Conservation (phyloP, 2,888 invertebrate species). For the Uloborus plumipes region DNA sequence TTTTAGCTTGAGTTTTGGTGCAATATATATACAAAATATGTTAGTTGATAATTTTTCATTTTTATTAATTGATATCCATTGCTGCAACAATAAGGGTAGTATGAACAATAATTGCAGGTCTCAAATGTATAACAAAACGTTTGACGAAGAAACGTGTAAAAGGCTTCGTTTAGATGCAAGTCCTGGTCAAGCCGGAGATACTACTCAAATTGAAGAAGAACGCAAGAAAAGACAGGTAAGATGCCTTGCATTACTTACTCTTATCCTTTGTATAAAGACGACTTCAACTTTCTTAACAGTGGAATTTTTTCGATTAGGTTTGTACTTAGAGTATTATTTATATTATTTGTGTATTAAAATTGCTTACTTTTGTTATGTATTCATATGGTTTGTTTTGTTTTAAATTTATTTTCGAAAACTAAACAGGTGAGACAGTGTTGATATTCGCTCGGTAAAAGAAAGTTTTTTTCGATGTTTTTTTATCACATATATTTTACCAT, state of each 20-base stretch:
- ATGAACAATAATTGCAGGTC: conserved; percentile 56
- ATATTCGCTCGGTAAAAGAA: too few species aligned
- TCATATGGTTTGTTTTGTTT: neutral
- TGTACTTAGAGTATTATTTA: neutral
- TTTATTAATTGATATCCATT: neutral
- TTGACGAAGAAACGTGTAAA: conserved; percentile 65
- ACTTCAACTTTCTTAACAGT: neutral
- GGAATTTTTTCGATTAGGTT: neutral
- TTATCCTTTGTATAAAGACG: neutral
- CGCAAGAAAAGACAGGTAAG: conserved; percentile 66
- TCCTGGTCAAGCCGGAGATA: conserved; percentile 64
- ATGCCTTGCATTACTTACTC: neutral
- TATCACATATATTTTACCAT: too few species aligned
- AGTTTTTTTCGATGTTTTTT: too few species aligned
- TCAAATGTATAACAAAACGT: conserved; percentile 64
- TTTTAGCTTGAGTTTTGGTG: too few species aligned
- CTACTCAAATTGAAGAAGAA: conserved; percentile 65
- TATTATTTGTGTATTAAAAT: neutral
- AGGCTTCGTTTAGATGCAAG: conserved; percentile 63
- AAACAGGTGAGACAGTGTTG: too few species aligned
- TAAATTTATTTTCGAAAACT: neutral
- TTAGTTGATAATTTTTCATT: neutral
- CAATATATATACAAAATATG: neutral
- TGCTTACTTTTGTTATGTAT: neutral
- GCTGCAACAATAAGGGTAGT: conserved; percentile 8